Evolutionary conservation across 2,888 invertebrate species (phyloP).

Genomic region (Agriotes lineatus): DNA sequence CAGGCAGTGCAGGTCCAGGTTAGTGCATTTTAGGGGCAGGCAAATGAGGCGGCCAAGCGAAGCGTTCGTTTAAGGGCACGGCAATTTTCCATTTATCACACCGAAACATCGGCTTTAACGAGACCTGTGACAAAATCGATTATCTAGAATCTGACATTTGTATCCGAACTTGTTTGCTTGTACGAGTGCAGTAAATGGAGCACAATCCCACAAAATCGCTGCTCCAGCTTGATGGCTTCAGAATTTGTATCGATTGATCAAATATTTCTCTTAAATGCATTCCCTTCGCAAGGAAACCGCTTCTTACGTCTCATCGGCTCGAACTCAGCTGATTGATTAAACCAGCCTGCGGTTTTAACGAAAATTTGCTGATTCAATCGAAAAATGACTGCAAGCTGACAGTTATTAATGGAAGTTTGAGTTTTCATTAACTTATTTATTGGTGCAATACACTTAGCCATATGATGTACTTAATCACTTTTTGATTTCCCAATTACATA

Average conservation of each 20-base stretch:
- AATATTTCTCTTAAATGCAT: conserved; percentile 11
- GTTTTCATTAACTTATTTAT: background rate
- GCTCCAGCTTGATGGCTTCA: background rate
- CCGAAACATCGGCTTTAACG: conserved; percentile 15
- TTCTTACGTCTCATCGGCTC: background rate
- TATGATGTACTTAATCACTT: background rate
- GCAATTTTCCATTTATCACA: conserved; percentile 9
- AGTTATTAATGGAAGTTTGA: background rate
- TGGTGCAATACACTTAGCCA: background rate
- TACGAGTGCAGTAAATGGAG: conserved; percentile 12
- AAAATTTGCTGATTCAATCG: background rate
- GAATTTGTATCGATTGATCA: conserved; percentile 7
- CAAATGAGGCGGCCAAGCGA: conserved; percentile 5
- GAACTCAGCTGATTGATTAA: background rate
- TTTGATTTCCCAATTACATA: too few relatives aligned
- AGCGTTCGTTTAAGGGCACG: background rate
- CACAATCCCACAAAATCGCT: conserved; percentile 15
- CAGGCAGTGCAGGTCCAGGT: conserved; percentile 9
- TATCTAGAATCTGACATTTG: conserved; percentile 14
- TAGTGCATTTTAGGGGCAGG: conserved; percentile 4
- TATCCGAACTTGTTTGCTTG: conserved; percentile 16
- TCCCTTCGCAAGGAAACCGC: background rate
- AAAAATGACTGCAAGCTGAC: background rate
- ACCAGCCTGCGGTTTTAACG: background rate
- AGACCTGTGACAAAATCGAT: conserved; percentile 20